phyloP scores from a whole-genome alignment of 2,113 vertebrate genomes.

The Cervus canadensis region DNA sequence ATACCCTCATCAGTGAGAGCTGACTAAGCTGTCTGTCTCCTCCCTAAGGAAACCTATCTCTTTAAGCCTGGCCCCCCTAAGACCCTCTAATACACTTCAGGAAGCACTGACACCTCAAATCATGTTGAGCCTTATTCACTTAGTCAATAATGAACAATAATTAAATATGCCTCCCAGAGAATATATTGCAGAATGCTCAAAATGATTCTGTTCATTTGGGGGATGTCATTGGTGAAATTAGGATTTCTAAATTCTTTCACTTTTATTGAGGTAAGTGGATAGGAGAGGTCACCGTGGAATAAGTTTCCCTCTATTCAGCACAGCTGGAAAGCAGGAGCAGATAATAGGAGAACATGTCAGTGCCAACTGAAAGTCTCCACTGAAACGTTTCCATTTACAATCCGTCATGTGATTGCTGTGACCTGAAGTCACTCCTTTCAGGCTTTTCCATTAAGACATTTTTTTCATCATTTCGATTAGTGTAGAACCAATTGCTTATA shows the following conservation, averaged over 20 bases:
- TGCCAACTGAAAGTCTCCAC: background rate
- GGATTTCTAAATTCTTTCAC: background rate
- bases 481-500: background rate
- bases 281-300: background rate
- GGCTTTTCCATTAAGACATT: conserved; percentile 25
- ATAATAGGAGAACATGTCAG: background rate
- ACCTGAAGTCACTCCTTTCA: background rate
- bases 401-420: background rate
- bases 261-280: background rate
- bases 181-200: background rate
- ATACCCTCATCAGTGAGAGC: background rate
- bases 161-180: background rate
- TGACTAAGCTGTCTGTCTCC: background rate
- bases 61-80: background rate
- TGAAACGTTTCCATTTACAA: background rate
- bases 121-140: background rate
- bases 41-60: background rate
- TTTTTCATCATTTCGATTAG: background rate
- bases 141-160: background rate
- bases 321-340: background rate
- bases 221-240: background rate
- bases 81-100: background rate
- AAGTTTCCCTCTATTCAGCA: background rate
- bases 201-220: background rate
- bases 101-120: background rate